Conservation (phyloP, 2,113 vertebrate genomes). For the Peromyscus maniculatus region DNA sequence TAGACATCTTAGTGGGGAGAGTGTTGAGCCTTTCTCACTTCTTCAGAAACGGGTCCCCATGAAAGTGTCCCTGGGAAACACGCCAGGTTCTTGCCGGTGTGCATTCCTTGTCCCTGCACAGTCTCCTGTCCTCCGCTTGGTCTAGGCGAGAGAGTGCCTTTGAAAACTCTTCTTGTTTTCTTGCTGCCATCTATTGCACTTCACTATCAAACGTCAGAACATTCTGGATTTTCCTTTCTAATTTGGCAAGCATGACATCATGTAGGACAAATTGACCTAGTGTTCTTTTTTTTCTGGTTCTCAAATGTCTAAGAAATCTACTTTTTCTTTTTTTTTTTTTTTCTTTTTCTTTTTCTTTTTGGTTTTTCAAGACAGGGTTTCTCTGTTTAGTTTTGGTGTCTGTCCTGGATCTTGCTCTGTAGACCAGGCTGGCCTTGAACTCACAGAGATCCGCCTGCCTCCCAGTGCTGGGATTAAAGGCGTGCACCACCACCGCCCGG, state of each 20-base stretch:
- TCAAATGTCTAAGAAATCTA: slow-evolving; percentile 57
- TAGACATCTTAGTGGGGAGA: slow-evolving; percentile 42
- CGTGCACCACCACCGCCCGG: too few species aligned
- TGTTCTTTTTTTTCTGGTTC: slow-evolving; percentile 44
- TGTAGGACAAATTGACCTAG: slow-evolving; percentile 35
- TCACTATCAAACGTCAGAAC: slow-evolving; percentile 16
- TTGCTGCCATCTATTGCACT: background rate
- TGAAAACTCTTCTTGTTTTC: background rate
- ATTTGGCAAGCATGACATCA: slow-evolving; percentile 20
- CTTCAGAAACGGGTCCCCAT: background rate
- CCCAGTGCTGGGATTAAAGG: too few species aligned
- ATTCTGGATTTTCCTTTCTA: slow-evolving; percentile 29
- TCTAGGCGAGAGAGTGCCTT: slow-evolving; percentile 14
- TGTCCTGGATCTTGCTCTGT: too few species aligned
- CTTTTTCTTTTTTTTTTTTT: background rate
- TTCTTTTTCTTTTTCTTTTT: too few species aligned
- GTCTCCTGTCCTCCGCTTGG: background rate
- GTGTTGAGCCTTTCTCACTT: slow-evolving; percentile 46
- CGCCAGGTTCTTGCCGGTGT: background rate
- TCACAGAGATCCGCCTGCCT: too few species aligned
- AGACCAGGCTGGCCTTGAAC: too few species aligned
- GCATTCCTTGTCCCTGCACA: background rate
- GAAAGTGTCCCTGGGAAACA: slow-evolving; percentile 55
- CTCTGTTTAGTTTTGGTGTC: too few species aligned
- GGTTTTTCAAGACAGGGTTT: too few species aligned